Conservation (phyloP, 2,797 vertebrate species). For the Chanos chanos region DNA sequence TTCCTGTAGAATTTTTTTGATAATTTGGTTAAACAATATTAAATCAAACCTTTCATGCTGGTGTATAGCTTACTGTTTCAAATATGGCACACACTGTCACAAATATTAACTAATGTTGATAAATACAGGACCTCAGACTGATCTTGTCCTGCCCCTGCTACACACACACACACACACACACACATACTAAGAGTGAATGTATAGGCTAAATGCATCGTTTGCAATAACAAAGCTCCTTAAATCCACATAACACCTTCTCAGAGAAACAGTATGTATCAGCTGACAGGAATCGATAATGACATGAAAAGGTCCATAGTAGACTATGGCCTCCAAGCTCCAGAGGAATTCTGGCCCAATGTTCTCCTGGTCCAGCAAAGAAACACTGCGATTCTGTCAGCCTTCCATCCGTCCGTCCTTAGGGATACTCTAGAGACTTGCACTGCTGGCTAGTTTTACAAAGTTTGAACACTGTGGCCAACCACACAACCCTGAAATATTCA, state of each 20-base stretch:
- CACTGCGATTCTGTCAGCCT: constrained; percentile 50
- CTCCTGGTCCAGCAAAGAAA: constrained; percentile 59
- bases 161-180: too few relatives aligned
- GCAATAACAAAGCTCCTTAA: too few relatives aligned
- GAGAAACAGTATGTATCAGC: neutral
- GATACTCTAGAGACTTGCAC: constrained; percentile 55
- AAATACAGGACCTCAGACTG: too few relatives aligned
- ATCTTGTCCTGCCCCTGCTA: too few relatives aligned
- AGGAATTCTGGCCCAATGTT: constrained; percentile 69
- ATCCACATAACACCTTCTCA: constrained; percentile 3
- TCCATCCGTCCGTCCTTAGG: constrained; percentile 49
- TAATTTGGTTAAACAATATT: too few relatives aligned
- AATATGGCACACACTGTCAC: too few relatives aligned
- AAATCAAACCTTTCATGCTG: too few relatives aligned
- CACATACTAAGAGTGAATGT: too few relatives aligned
- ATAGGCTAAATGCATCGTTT: too few relatives aligned
- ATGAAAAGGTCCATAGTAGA: neutral
- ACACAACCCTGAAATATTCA: constrained; percentile 74
- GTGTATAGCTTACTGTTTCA: too few relatives aligned
- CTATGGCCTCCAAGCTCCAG: constrained; percentile 49
- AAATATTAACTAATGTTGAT: too few relatives aligned
- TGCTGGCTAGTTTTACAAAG: constrained; percentile 78
- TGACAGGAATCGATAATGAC: neutral
- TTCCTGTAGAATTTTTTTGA: too few relatives aligned
- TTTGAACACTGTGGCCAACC: constrained; percentile 69